phyloP scores from a whole-genome alignment of 2,888 invertebrate genomes.

The Epistrophella euchroma region DNA sequence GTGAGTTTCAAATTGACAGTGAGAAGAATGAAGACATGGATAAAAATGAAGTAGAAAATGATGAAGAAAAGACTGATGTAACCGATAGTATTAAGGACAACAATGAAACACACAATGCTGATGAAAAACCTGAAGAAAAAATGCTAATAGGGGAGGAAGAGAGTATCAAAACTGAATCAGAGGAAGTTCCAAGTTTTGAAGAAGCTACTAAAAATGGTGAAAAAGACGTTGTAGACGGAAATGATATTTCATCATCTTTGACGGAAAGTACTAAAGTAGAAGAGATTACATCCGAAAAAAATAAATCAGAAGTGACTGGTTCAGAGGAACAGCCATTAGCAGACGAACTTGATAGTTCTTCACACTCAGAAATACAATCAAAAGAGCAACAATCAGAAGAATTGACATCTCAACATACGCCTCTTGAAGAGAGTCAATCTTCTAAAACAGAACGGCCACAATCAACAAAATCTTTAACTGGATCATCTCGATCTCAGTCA shows the following conservation, averaged over 20 bases:
- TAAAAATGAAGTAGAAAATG: slow-evolving; percentile 16
- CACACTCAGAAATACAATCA: slow-evolving; percentile 28
- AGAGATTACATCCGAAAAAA: slow-evolving; percentile 48
- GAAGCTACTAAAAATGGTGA: slow-evolving; percentile 77
- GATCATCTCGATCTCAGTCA: neutral
- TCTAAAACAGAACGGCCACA: neutral
- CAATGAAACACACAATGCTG: slow-evolving; percentile 51
- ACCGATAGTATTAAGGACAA: slow-evolving; percentile 45
- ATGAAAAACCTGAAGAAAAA: slow-evolving; percentile 64
- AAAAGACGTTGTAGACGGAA: slow-evolving; percentile 52
- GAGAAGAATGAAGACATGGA: slow-evolving; percentile 48
- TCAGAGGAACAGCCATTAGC: slow-evolving; percentile 61
- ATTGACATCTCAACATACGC: slow-evolving; percentile 8
- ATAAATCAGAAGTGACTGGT: slow-evolving; percentile 74
- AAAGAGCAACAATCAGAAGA: slow-evolving; percentile 27
- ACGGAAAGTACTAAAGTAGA: slow-evolving; percentile 44
- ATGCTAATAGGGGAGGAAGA: slow-evolving; percentile 43
- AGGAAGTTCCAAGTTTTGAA: slow-evolving; percentile 19
- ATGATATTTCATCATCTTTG: slow-evolving; percentile 27
- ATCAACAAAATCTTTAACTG: neutral
- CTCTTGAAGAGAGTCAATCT: slow-evolving; percentile 13
- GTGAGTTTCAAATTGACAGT: slow-evolving; percentile 21
- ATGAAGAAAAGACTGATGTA: slow-evolving; percentile 49
- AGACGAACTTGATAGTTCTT: slow-evolving; percentile 35
- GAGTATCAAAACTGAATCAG: slow-evolving; percentile 21